phyloP scores from a whole-genome alignment of 2,113 vertebrate species.

The Centropus unirufus region DNA sequence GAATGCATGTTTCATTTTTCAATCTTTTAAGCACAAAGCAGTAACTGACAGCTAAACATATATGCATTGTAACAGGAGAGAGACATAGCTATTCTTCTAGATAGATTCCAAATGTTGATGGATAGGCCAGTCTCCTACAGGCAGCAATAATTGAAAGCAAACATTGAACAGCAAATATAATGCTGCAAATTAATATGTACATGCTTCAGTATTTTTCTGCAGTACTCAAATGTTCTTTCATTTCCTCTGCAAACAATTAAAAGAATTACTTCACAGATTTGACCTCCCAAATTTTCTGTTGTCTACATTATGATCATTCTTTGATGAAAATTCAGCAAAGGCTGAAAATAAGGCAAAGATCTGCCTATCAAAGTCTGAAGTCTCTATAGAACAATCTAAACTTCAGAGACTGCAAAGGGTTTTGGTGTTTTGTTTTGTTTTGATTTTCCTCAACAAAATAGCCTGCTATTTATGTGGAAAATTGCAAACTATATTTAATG shows the following conservation, averaged over 20 bases:
- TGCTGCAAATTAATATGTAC: neutral
- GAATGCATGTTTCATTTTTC: neutral
- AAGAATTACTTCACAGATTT: neutral
- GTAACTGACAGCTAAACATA: neutral
- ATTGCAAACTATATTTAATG: neutral
- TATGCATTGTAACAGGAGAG: neutral
- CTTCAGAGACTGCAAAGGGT: neutral
- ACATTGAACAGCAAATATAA: neutral
- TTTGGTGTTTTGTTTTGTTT: neutral
- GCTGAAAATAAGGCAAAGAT: neutral
- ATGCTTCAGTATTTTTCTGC: neutral
- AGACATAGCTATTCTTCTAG: neutral
- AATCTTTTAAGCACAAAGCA: neutral
- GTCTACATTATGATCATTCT: neutral
- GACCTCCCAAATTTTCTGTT: accelerated
- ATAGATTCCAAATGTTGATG: neutral
- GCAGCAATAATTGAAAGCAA: constrained; percentile 9
- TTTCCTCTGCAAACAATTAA: neutral
- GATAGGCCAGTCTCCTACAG: neutral
- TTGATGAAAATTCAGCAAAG: neutral
- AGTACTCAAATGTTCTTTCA: neutral
- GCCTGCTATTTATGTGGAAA: neutral
- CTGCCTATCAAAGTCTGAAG: neutral
- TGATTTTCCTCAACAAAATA: neutral
- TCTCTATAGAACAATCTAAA: neutral